Conservation (phyloP, 2,888 invertebrate genomes). For the Zygogramma bicolorata region DNA sequence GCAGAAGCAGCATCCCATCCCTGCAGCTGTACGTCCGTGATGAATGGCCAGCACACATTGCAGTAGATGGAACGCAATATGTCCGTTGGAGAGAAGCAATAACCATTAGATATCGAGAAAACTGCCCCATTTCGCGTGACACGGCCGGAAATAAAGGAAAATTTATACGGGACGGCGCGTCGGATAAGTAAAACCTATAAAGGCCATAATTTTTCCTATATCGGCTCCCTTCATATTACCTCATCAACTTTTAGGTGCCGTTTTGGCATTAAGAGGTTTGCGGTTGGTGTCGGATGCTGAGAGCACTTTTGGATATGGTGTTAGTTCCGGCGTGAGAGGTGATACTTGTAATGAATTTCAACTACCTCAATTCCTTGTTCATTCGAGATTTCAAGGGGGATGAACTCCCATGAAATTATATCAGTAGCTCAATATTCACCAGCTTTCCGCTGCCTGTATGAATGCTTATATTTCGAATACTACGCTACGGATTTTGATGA, state of each 20-base stretch:
- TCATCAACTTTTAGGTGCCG: conserved; percentile 14
- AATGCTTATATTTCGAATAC: too few species aligned
- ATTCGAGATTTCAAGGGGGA: background rate
- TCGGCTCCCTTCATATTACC: conserved; percentile 25
- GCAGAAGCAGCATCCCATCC: conserved; percentile 52
- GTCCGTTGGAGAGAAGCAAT: conserved; percentile 72
- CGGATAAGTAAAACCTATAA: conserved; percentile 56
- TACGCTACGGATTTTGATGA: too few species aligned
- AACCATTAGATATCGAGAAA: conserved; percentile 74
- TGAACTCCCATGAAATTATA: too few species aligned
- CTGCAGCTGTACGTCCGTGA: conserved; percentile 64
- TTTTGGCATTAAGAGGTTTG: conserved; percentile 2
- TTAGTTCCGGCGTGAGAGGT: background rate
- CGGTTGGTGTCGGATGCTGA: background rate
- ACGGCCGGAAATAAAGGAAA: conserved; percentile 72
- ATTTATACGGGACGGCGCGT: conserved; percentile 68
- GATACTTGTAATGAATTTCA: background rate
- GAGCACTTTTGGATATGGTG: background rate
- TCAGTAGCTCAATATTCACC: too few species aligned
- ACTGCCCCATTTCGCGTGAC: conserved; percentile 73
- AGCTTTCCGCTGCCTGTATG: too few species aligned
- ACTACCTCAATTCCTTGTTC: background rate
- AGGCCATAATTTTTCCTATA: conserved; percentile 29
- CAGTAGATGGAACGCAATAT: conserved; percentile 73
- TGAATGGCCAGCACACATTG: conserved; percentile 72